phyloP scores from a whole-genome alignment of 2,888 invertebrate genomes.

The Phyllotreta striolata region DNA sequence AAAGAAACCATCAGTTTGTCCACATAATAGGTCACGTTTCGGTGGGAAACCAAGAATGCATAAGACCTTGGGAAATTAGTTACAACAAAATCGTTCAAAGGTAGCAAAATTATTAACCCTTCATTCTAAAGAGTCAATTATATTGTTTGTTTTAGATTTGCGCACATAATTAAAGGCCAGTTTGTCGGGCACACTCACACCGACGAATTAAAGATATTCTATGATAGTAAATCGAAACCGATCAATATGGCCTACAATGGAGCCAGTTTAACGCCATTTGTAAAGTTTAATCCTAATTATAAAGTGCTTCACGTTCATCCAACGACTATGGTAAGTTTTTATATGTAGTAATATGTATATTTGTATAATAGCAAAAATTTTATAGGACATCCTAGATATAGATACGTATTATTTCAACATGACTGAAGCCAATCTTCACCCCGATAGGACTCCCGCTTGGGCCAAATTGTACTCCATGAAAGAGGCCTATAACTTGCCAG shows the following conservation, averaged over 20 bases:
- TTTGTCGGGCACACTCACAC: conserved; percentile 87
- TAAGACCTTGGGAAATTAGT: conserved; percentile 73
- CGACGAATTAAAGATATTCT: conserved; percentile 79
- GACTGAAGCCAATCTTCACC: conserved; percentile 71
- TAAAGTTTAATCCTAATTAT: conserved; percentile 71
- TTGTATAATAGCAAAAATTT: conserved; percentile 1
- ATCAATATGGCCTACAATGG: conserved; percentile 79
- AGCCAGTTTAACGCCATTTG: conserved; percentile 63
- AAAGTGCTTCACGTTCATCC: conserved; percentile 53
- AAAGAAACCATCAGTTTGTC: conserved; percentile 75
- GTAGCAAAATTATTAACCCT: conserved; percentile 52
- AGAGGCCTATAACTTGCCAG: conserved; percentile 68
- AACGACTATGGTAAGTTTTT: conserved; percentile 49
- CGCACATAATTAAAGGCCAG: conserved; percentile 77
- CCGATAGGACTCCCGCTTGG: conserved; percentile 72
- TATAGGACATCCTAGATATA: conserved; percentile 71
- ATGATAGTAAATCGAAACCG: conserved; percentile 65
- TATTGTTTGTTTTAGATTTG: conserved; percentile 65
- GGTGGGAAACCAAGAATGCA: conserved; percentile 74
- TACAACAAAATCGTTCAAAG: conserved; percentile 72
- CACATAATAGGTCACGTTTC: conserved; percentile 88
- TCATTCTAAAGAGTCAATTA: not conserved
- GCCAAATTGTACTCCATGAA: conserved; percentile 78
- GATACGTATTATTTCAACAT: conserved; percentile 80
- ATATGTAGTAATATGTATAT: not conserved